Conservation (phyloP, 1,140 invertebrate genomes). For the Danaus plexippus region DNA sequence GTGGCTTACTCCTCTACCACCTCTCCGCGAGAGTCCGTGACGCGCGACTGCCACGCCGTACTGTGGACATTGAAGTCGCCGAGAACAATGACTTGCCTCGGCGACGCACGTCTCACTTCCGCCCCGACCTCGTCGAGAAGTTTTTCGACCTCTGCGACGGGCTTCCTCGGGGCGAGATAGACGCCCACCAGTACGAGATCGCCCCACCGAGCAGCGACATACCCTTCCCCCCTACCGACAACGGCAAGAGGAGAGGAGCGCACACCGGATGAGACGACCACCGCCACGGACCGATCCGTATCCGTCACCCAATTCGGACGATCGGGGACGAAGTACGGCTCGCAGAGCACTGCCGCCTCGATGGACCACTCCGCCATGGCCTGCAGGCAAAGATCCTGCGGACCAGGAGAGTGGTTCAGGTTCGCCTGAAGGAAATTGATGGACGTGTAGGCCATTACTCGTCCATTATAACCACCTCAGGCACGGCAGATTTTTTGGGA, state of each 20-base stretch:
- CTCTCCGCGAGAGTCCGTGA: constrained; percentile 11
- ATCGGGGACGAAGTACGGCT: constrained; percentile 1
- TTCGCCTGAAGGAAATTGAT: constrained; percentile 6
- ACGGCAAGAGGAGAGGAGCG: no score
- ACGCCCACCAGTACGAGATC: no score
- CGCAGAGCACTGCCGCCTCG: constrained; percentile 1
- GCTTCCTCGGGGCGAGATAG: no score
- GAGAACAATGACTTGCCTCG: not conserved
- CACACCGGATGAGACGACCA: not conserved
- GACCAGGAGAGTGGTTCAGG: not conserved
- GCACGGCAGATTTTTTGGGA: no score
- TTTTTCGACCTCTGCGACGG: constrained; percentile 13
- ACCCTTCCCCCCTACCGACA: no score
- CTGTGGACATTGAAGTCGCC: constrained; percentile 19
- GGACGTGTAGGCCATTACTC: not conserved
- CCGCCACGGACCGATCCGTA: constrained; percentile 3
- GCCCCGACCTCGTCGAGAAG: constrained; percentile 11
- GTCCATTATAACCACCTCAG: not conserved
- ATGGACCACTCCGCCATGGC: constrained; percentile 5
- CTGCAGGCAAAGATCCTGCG: constrained; percentile 7
- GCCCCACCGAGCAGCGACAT: no score
- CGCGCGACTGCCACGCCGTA: constrained; percentile 15
- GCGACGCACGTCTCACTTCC: not conserved
- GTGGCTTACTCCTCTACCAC: constrained; percentile 16
- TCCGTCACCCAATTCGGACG: constrained; percentile 1